Evolutionary conservation across 2,797 vertebrate genomes (phyloP).

Genomic region (Rhadinocentrus ornatus): DNA sequence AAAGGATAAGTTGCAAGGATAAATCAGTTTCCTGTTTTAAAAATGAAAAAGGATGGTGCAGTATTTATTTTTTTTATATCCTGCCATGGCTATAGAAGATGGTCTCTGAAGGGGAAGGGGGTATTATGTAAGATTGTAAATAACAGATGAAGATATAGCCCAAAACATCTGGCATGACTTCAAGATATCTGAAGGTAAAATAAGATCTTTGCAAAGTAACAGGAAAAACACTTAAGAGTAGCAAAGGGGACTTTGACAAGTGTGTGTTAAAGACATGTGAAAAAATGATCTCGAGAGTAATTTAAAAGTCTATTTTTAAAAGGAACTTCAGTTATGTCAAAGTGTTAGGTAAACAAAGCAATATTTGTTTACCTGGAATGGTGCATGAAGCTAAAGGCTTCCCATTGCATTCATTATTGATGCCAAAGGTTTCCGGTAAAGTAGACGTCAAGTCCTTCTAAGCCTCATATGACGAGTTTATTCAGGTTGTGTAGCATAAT

Average conservation of each 20-base stretch:
- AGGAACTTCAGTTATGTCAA: constrained; percentile 1
- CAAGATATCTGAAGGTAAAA: constrained; percentile 28
- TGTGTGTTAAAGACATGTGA: constrained; percentile 44
- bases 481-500: neutral
- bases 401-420: neutral
- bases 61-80: constrained; percentile 18
- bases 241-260: constrained; percentile 37
- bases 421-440: neutral
- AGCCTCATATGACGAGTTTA: neutral
- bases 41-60: neutral
- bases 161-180: constrained; percentile 31
- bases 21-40: constrained; percentile 3
- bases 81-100: neutral
- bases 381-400: neutral
- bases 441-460: neutral
- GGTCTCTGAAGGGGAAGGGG: constrained; percentile 13
- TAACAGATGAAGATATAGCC: constrained; percentile 20
- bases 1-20: constrained; percentile 14
- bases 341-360: too few species aligned
- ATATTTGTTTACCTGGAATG: too few species aligned
- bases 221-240: constrained; percentile 21
- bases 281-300: constrained; percentile 32
- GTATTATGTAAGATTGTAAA: constrained; percentile 5
- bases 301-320: constrained; percentile 38
- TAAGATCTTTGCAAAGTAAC: constrained; percentile 31